These are phyloP conservation scores for Dinothrombium tinctorium DNA, from an alignment of 1,140 invertebrate genomes.

Conservation along the genomic window DNA sequence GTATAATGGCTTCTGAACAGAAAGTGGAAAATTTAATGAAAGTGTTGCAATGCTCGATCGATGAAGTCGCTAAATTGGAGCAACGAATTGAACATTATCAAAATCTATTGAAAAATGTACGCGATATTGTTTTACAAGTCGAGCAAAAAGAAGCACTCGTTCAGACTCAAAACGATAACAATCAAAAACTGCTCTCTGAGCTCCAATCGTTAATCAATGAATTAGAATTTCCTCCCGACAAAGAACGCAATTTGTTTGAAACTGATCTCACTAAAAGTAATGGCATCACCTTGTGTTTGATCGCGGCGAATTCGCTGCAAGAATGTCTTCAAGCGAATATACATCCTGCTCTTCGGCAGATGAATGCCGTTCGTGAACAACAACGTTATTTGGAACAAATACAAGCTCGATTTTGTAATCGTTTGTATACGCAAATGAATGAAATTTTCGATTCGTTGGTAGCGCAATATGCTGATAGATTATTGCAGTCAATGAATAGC, in stretches of 20 bases:
- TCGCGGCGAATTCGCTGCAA: constrained; percentile 51
- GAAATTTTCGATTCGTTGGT: constrained; percentile 80
- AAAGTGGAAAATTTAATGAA: constrained; percentile 62
- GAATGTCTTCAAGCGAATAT: constrained; percentile 44
- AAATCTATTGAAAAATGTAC: constrained; percentile 33
- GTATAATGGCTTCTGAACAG: constrained; percentile 52
- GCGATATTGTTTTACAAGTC: constrained; percentile 64
- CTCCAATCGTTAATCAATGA: constrained; percentile 51
- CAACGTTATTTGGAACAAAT: constrained; percentile 57
- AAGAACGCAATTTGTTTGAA: constrained; percentile 41
- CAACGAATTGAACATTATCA: constrained; percentile 11
- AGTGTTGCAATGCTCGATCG: constrained; percentile 37
- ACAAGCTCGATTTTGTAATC: constrained; percentile 54
- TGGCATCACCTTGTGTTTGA: constrained; percentile 47
- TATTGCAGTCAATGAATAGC: constrained; percentile 22
- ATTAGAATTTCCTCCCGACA: constrained; percentile 42
- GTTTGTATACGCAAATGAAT: constrained; percentile 60
- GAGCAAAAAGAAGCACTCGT: constrained; percentile 74
- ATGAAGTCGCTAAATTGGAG: constrained; percentile 36
- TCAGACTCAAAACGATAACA: constrained; percentile 60
- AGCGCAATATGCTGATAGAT: constrained; percentile 35
- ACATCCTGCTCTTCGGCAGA: constrained; percentile 30
- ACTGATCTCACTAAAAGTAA: constrained; percentile 44
- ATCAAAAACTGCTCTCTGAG: constrained; percentile 46
- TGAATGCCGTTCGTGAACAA: constrained; percentile 66